These are phyloP conservation scores for Falcunculus frontatus DNA, from an alignment of 2,113 vertebrate species.

Conservation along the genomic window DNA sequence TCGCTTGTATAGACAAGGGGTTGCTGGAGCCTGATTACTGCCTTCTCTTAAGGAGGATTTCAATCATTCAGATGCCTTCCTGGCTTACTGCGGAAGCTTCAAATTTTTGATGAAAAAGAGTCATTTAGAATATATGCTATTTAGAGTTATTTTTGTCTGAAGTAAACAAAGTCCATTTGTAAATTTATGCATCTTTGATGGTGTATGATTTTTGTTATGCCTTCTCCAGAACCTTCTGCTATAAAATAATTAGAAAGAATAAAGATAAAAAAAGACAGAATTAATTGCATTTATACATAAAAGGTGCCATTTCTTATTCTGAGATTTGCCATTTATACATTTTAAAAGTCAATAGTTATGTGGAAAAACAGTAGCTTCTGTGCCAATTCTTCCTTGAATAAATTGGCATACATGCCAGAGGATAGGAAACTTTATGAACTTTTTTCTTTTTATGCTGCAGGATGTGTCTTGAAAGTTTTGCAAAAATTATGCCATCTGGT, in stretches of 20 bases:
- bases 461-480: not conserved
- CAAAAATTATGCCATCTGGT: slow-evolving; percentile 35
- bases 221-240: not conserved
- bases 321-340: not conserved
- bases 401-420: not conserved
- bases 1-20: not conserved
- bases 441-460: not conserved
- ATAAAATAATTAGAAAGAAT: not conserved
- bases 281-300: not conserved
- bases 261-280: not conserved
- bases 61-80: not conserved
- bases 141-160: not conserved
- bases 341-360: not conserved
- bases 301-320: not conserved
- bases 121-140: not conserved
- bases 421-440: not conserved
- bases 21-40: not conserved
- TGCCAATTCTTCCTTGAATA: not conserved
- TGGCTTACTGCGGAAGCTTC: not conserved
- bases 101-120: not conserved
- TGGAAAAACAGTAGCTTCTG: not conserved
- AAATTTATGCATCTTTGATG: not conserved
- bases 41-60: not conserved
- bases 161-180: not conserved
- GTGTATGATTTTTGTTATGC: not conserved